Evolutionary conservation across 2,888 invertebrate genomes (phyloP), one percentile per base, ranked within the genome.

Genomic region (Lycocerus yunnanus): DNA sequence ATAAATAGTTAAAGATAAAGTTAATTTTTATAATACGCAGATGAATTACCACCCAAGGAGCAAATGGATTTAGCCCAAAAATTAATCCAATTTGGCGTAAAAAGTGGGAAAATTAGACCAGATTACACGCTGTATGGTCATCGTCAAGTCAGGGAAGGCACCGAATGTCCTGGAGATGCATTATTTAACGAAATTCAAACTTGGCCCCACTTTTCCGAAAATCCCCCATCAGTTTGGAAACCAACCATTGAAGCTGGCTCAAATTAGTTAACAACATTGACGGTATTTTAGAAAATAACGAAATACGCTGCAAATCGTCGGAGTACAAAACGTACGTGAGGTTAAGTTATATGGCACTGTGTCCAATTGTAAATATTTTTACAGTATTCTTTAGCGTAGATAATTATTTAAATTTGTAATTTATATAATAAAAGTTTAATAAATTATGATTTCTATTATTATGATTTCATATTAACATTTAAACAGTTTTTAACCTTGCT

Each of bases 101-200:
- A 88, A 9, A 85, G 88, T n/a, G 92, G 92, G 1, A 90, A 88
- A 83, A 90, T 94, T 16, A 84, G 87, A 15, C 82, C 88, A 0
- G 86, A 90, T 77, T 93, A 92, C 83, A 89, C 89, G 71, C 85
- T 94, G 43, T 86, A 92, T 14, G 93, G 93, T 0, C 94, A 94
- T 84, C 85, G 89, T 59, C 91, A 91, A 82, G 90, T 90, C 9
- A 85, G 89, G 60, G 87, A 87, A 14, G 84, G 81, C 1, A 94
- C 94, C 0, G 92, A 91, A 78, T 94, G 94, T 78, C 94, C 94
- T 0, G 94, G 94, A 0, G 88, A 87, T 2, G 87, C 89, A 0
- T 87, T 94, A 0, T 89, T 89, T 76, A 81, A 88, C 4, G 90
- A 92, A 79, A 92, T 94, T 65, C 86, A 89, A 1, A 89, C 87